A percentile compares a stretch with the other conserved stretches of the same genome.
phyloP scores from a whole-genome alignment of 2,888 invertebrate genomes.

The Cheilosia impressa region DNA sequence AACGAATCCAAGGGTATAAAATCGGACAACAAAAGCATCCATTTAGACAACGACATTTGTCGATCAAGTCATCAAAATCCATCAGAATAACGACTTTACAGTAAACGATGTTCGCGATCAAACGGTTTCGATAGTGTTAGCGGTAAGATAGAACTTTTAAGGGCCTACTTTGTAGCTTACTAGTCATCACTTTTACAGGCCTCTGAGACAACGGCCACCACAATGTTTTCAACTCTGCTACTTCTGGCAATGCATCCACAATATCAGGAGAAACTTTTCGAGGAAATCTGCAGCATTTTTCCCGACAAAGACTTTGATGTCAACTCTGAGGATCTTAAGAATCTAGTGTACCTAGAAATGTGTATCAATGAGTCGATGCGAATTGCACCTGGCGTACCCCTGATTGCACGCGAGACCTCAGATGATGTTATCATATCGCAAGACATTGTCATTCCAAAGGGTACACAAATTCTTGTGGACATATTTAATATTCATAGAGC shows the following conservation, averaged over 20 bases:
- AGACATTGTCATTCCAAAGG: constrained; percentile 72
- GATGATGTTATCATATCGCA: constrained; percentile 66
- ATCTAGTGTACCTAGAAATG: constrained; percentile 77
- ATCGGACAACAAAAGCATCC: background rate
- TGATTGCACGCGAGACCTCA: constrained; percentile 71
- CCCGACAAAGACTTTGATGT: background rate
- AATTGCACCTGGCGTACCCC: constrained; percentile 76
- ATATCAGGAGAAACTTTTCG: constrained; percentile 76
- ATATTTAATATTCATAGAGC: constrained; percentile 78
- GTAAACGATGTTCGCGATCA: constrained; percentile 68
- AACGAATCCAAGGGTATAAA: background rate
- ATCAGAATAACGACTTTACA: constrained; percentile 63
- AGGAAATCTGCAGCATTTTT: constrained; percentile 76
- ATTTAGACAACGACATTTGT: background rate
- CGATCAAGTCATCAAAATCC: constrained; percentile 72
- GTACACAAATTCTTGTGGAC: constrained; percentile 75
- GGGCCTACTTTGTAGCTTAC: no score
- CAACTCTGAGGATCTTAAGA: background rate
- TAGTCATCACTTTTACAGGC: constrained; percentile 41
- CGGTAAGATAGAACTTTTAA: constrained; percentile 58
- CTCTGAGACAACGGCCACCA: constrained; percentile 77
- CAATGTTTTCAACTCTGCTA: constrained; percentile 76
- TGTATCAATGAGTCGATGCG: constrained; percentile 76
- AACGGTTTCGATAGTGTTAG: constrained; percentile 68
- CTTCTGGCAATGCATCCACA: constrained; percentile 77